phyloP scores from a whole-genome alignment of 2,113 vertebrate genomes.

The Cnemophilus loriae region DNA sequence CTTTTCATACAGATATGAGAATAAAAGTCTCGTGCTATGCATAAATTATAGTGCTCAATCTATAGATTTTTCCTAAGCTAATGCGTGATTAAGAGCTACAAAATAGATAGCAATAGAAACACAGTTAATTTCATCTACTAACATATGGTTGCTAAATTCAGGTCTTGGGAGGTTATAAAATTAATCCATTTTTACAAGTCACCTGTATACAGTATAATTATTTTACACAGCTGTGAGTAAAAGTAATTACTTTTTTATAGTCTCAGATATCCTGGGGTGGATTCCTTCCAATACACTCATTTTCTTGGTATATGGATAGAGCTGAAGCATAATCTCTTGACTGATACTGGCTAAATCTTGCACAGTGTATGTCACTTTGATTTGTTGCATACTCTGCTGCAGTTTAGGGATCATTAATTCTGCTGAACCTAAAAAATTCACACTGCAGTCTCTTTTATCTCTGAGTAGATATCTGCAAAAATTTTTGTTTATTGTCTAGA shows the following conservation, averaged over 20 bases:
- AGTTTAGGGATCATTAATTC: not conserved
- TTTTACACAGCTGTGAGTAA: constrained; percentile 34
- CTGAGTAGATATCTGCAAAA: not conserved
- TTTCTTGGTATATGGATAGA: not conserved
- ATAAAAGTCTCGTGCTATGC: not conserved
- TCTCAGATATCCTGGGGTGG: not conserved
- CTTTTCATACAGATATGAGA: not conserved
- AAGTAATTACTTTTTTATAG: not conserved
- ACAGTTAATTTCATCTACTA: not conserved
- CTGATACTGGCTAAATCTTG: not conserved
- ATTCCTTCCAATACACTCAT: not conserved
- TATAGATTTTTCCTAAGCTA: not conserved
- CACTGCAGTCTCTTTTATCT: not conserved
- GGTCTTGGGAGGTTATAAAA: constrained; percentile 16
- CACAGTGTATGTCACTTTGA: not conserved
- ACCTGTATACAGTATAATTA: constrained; percentile 36
- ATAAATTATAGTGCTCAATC: not conserved
- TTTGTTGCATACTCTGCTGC: not conserved
- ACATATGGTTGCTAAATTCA: not conserved
- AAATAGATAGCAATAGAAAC: not conserved
- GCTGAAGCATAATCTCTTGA: not conserved
- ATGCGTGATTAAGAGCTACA: not conserved
- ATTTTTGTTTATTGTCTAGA: not conserved
- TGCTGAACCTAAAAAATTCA: not conserved
- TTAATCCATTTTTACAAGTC: constrained; percentile 56